Conservation (phyloP, 2,888 invertebrate species). For the Brachyptera putata region DNA sequence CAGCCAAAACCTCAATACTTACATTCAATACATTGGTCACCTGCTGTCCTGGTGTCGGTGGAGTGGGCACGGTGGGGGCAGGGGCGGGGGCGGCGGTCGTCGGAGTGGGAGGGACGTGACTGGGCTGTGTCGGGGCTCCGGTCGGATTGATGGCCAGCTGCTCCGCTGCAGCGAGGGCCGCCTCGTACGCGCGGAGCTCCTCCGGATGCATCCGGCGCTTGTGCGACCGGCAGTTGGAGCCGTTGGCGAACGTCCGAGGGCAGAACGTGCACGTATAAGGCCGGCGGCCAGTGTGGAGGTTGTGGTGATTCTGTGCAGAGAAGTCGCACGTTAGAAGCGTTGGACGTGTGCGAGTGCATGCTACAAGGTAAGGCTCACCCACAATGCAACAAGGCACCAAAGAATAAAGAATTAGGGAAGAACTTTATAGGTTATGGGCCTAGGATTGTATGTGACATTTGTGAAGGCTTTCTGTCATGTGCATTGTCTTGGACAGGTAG, state of each 20-base stretch:
- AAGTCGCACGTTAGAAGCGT: too few species aligned
- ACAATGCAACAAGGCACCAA: too few species aligned
- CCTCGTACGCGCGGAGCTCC: conserved; percentile 37
- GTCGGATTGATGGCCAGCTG: not conserved
- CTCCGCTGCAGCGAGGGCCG: conserved; percentile 33
- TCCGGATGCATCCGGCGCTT: conserved; percentile 53
- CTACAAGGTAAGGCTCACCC: too few species aligned
- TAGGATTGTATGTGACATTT: too few species aligned
- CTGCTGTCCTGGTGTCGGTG: too few species aligned
- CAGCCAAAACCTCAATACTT: too few species aligned
- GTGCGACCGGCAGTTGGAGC: conserved; percentile 54
- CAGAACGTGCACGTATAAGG: conserved; percentile 55
- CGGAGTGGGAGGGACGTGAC: not conserved
- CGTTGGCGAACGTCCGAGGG: conserved; percentile 53
- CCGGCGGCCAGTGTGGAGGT: conserved; percentile 54
- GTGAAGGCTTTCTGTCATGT: too few species aligned
- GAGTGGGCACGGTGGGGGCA: not conserved
- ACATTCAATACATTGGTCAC: too few species aligned
- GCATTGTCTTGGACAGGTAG: too few species aligned
- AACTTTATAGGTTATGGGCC: too few species aligned
- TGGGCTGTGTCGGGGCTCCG: not conserved
- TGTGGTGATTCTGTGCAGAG: conserved; percentile 50
- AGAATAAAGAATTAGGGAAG: too few species aligned
- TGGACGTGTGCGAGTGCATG: not conserved
- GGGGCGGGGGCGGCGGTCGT: not conserved